These are phyloP conservation scores for Hesperia comma DNA, from an alignment of 2,888 invertebrate genomes.

Conservation along the genomic window DNA sequence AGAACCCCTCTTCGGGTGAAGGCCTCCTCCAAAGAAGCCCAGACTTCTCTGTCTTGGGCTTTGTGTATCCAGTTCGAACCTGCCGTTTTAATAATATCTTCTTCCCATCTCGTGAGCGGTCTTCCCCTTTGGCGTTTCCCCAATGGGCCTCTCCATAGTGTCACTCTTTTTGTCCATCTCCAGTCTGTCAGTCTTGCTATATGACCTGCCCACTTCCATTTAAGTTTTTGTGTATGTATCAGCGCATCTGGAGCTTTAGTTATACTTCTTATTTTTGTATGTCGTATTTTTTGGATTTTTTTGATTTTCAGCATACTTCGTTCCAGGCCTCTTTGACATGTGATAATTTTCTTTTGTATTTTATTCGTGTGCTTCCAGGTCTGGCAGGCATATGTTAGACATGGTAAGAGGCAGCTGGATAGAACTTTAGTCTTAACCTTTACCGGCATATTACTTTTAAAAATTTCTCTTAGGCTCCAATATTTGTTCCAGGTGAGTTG, in stretches of 20 bases:
- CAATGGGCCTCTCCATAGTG: background rate
- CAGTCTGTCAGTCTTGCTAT: constrained; percentile 20
- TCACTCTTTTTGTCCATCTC: constrained; percentile 17
- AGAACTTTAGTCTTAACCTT: constrained; percentile 41
- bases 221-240: constrained; percentile 30
- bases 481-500: constrained; percentile 43
- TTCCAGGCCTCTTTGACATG: too few species aligned
- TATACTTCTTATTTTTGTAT: constrained; percentile 32
- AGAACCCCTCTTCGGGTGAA: constrained; percentile 9
- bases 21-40: background rate
- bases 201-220: constrained; percentile 40
- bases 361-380: constrained; percentile 23
- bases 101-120: constrained; percentile 2
- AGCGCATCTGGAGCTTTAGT: constrained; percentile 37
- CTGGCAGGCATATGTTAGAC: constrained; percentile 42
- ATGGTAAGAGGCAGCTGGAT: constrained; percentile 39
- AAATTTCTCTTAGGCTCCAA: constrained; percentile 42
- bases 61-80: background rate
- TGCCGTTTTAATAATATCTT: background rate
- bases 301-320: too few species aligned
- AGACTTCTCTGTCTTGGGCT: background rate
- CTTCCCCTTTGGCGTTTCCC: constrained; percentile 4
- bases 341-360: too few species aligned
- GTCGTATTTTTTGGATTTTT: too few species aligned
- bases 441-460: constrained; percentile 40